These are phyloP conservation scores for Caenorhabditis sinica DNA, from an alignment of 2,888 invertebrate species.

Conservation along the genomic window DNA sequence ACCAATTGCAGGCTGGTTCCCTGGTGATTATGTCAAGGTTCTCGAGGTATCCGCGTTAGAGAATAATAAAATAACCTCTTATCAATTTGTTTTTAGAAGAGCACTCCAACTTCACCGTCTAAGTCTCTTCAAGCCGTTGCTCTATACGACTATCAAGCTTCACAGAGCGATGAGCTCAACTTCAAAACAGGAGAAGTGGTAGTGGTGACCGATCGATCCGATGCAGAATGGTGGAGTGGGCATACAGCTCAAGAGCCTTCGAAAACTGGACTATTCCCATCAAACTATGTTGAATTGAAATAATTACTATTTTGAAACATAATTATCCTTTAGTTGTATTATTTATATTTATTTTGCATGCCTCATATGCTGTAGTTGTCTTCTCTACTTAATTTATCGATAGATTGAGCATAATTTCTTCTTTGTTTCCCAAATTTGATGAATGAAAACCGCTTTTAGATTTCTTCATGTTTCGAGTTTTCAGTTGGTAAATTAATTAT, in stretches of 20 bases:
- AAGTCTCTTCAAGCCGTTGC: conserved; percentile 67
- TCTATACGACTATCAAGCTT: conserved; percentile 81
- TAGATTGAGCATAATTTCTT: conserved; percentile 17
- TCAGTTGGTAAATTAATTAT: neutral
- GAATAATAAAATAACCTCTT: neutral
- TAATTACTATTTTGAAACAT: too few species aligned
- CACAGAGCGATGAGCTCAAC: conserved; percentile 80
- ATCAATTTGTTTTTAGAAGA: conserved; percentile 1
- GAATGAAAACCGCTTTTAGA: neutral
- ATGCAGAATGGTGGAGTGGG: conserved; percentile 83
- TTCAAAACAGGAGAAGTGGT: conserved; percentile 75
- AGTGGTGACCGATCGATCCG: conserved; percentile 64
- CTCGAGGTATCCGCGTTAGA: too few species aligned
- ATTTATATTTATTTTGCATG: too few species aligned
- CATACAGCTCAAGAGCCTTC: conserved; percentile 58
- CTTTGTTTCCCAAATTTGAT: neutral
- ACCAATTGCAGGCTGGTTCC: conserved; percentile 98
- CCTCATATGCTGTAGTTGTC: too few species aligned
- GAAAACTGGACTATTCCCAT: conserved; percentile 79
- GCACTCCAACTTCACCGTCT: neutral
- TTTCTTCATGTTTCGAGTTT: neutral
- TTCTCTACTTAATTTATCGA: neutral
- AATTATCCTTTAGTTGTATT: neutral
- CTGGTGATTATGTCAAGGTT: conserved; percentile 95
- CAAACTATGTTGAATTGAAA: conserved; percentile 81